Conservation (phyloP, 2,797 vertebrate species). For the Amazona finschi region DNA sequence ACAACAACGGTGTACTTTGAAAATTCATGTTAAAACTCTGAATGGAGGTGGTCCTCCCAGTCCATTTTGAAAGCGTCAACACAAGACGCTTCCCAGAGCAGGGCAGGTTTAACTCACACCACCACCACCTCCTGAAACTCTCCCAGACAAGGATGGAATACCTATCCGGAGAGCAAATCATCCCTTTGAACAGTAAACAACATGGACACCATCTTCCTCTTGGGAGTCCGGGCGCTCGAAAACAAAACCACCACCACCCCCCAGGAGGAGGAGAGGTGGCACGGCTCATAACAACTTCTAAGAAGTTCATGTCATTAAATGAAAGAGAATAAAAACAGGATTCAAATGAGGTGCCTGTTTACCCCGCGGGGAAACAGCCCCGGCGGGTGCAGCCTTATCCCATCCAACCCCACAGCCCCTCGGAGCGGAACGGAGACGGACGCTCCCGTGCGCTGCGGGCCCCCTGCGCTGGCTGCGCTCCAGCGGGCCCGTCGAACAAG, state of each 20-base stretch:
- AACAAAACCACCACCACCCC: neutral
- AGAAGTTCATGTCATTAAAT: neutral
- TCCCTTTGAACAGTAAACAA: neutral
- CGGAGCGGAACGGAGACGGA: neutral
- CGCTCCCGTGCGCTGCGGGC: neutral
- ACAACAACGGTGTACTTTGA: neutral
- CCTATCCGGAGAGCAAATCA: neutral
- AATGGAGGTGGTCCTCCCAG: neutral
- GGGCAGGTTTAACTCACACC: neutral
- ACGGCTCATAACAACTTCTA: neutral
- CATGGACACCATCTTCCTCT: neutral
- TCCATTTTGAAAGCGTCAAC: neutral
- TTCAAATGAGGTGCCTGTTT: neutral
- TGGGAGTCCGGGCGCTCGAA: neutral
- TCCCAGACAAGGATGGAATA: neutral
- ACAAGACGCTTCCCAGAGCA: neutral
- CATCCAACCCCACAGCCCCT: neutral
- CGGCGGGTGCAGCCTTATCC: neutral
- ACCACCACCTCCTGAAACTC: neutral
- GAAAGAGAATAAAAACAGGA: neutral
- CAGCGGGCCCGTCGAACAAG: neutral
- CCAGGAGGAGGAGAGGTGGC: neutral
- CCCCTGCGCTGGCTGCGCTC: neutral
- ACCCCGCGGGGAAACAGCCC: neutral
- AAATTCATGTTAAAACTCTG: neutral